These are phyloP conservation scores for Diploptera punctata DNA, from an alignment of 2,888 invertebrate species.

Conservation along the genomic window DNA sequence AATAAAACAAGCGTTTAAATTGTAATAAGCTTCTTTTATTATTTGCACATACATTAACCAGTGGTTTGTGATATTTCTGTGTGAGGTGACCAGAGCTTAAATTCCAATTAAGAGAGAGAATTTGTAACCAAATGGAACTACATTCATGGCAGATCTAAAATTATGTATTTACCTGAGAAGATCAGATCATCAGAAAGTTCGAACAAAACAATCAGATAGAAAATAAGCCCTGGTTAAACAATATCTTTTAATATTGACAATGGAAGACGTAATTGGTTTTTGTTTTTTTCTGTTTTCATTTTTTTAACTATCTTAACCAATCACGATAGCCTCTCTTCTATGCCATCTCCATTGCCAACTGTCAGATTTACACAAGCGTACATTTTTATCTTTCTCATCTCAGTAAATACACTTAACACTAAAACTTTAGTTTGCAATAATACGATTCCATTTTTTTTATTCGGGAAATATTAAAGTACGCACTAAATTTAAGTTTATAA, in stretches of 20 bases:
- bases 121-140: too few species aligned
- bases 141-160: too few species aligned
- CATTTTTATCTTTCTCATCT: not conserved
- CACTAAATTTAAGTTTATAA: too few species aligned
- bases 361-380: not conserved
- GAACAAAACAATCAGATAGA: too few species aligned
- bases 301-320: not conserved
- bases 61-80: not conserved
- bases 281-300: too few species aligned
- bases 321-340: not conserved
- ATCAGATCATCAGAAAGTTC: too few species aligned
- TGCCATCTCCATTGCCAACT: not conserved
- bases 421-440: not conserved
- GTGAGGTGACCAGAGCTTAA: conserved; percentile 1
- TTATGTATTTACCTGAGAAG: too few species aligned
- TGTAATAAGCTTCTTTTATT: conserved; percentile 11
- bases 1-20: not conserved
- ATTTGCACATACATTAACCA: conserved; percentile 18
- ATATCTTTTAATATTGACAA: not conserved
- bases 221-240: not conserved
- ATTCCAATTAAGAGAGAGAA: not conserved
- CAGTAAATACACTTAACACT: not conserved
- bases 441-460: too few species aligned
- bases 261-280: not conserved
- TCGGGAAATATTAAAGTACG: too few species aligned